Conservation (phyloP, 2,113 vertebrate species). For the Ammodytes dubius region DNA sequence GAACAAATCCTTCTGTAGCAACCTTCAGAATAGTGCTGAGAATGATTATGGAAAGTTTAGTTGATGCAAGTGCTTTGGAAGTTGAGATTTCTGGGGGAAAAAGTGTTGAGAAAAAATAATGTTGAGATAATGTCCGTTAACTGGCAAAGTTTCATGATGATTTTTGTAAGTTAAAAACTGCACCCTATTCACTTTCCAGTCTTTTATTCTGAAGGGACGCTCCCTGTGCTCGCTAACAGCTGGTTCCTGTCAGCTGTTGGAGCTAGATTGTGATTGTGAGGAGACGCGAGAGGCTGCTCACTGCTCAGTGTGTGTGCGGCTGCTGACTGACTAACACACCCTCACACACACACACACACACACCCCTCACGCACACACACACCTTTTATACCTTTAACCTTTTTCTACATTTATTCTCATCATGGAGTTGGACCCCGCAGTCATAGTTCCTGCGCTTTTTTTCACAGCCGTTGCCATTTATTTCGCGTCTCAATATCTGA, state of each 20-base stretch:
- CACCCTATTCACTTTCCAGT: too few relatives aligned
- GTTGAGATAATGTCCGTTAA: too few relatives aligned
- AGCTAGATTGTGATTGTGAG: neutral
- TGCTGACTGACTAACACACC: constrained; percentile 12
- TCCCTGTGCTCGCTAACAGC: neutral
- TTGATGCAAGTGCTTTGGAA: too few relatives aligned
- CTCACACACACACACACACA: neutral
- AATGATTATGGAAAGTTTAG: too few relatives aligned
- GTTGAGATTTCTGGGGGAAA: too few relatives aligned
- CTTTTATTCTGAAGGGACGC: constrained; percentile 46
- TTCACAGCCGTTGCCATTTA: constrained; percentile 78
- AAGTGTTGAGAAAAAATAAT: too few relatives aligned
- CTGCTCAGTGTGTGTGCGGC: constrained; percentile 40
- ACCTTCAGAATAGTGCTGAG: too few relatives aligned
- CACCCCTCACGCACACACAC: neutral
- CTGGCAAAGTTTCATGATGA: too few relatives aligned
- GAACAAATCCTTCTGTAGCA: too few relatives aligned
- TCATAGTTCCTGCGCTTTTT: constrained; percentile 76
- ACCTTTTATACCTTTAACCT: neutral
- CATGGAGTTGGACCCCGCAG: constrained; percentile 76
- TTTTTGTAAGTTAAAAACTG: too few relatives aligned
- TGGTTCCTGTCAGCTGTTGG: constrained; percentile 10
- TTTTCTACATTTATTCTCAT: neutral
- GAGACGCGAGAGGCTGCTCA: neutral
- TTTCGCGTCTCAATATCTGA: constrained; percentile 67